Base-by-base conservation (phyloP, 2,888 invertebrate species). In the Drosophila nigricruria region DNA sequence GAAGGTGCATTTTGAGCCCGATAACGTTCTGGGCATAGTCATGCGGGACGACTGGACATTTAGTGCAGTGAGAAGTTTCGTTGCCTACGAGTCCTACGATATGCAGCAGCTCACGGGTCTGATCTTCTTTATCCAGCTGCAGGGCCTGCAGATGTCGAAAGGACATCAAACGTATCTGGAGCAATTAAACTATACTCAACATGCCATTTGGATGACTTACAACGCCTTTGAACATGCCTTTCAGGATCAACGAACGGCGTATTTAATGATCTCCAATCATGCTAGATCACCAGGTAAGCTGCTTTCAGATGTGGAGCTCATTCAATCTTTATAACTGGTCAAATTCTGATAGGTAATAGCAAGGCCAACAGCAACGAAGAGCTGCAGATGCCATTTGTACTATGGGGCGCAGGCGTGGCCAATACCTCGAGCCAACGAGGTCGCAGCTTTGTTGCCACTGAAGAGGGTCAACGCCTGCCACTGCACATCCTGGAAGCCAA, bases 261-360 rank as follows among this genome's bases (percentile, higher is more conserved):
- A 96, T 92, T 91, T 99, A 49, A 96, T 99, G 92, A 98, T 98
- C 14, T 95, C 99, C 8, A 98, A 99, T 93, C 98, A 99, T 94
- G 99, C 98, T 65, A 99, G 99, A 98, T 98, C 98, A 18, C 98
- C 98, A 20, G 96, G 98, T 92, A 49, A 72, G 59, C 16, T 18
- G 1, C 0, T n/a, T n/a, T 0, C 12, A 8, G 0, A 25, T 1
- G 6, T 49, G 3, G 12, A 30, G 6, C 18, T 18, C 30, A 6
- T 36, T 1, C 12, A n/a, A 16, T 60, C n/a, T 12, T 6, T 4
- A 30, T 16, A 23, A 2, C 34, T 52, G 9, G 0, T 1, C 1
- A 1, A 14, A 12, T 30, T 3, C 20, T 10, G 14, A 20, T 23
- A 74, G 77, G 40, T 16, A 5, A 10, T 14, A 8, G 10, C 25